Evolutionary conservation across 2,888 invertebrate species (phyloP), one percentile per base, ranked within the genome.

Genomic region (Petrophora chlorosata): DNA sequence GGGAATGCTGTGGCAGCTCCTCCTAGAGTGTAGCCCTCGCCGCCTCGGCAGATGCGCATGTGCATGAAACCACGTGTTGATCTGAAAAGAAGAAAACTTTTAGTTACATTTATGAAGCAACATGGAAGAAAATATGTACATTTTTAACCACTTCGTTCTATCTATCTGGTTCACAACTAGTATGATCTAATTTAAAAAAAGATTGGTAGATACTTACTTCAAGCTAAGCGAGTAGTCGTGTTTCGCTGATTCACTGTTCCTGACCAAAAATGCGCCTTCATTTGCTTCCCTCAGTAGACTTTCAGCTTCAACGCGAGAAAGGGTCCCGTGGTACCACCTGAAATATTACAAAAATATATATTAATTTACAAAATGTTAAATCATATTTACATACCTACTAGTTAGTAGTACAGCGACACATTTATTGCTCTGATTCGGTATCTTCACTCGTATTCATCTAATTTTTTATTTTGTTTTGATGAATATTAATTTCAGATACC

Each of bases 21-120:
- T 3, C 98, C 98, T 65, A 99, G 88, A 41, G 98, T 97, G 79
- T 95, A 98, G 48, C 95, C 94, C 49, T 96, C 96, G 8, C 93
- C 91, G 42, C 93, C 93, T 65, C 94, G 94, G 78, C 96, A 96
- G 57, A 99, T 98, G 65, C 98, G 94, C 96, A 99, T 97, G 82
- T 99, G 98, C 96, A 99, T 98, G 73, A 97, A 98, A 36, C 98
- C 98, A 73, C 96, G 93, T 41, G 97, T 96, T 76, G 98, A 98
- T 87, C 98, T 98, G 85, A 17, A 91, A 85, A 62, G 10, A 63
- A 61, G 15, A 43, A 29, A 9, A 29, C 19, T n/a, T 45, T 25
- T 3, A 10, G 25, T 29, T 13, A 19, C 1, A n/a, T n/a, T 23
- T 3, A 8, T 19, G 19, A 4, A 5, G 19, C 4, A 19, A 2